Conservation (phyloP, 2,797 vertebrate genomes). For the Sebastolobus alascanus region DNA sequence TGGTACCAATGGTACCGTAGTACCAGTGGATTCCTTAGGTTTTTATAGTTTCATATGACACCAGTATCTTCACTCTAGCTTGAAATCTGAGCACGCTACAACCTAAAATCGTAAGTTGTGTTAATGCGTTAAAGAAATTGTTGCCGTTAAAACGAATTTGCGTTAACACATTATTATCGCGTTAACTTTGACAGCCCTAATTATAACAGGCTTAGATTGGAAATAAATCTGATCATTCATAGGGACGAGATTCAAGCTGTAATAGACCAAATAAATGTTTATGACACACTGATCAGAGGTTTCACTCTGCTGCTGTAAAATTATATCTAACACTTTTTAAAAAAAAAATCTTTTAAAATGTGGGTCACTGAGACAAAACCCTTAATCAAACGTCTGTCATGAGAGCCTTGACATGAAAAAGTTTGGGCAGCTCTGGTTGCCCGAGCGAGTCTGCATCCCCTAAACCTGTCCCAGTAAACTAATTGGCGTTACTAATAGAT, state of each 20-base stretch:
- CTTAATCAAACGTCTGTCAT: slow-evolving; percentile 58
- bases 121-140: too few species aligned
- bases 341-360: slow-evolving; percentile 35
- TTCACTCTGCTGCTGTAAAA: slow-evolving; percentile 15
- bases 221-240: slow-evolving; percentile 11
- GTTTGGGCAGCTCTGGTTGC: slow-evolving; percentile 58
- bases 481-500: slow-evolving; percentile 89
- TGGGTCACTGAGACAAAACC: slow-evolving; percentile 69
- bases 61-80: too few species aligned
- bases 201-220: neutral
- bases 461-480: slow-evolving; percentile 86
- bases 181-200: too few species aligned
- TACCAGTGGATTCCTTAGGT: too few species aligned
- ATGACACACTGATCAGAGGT: neutral
- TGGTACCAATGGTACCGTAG: too few species aligned
- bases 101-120: too few species aligned
- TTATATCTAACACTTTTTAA: neutral
- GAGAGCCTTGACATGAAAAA: slow-evolving; percentile 62
- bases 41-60: too few species aligned
- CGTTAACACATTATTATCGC: too few species aligned
- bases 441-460: slow-evolving; percentile 64
- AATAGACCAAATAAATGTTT: neutral
- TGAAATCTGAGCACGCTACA: too few species aligned
- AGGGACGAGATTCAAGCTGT: neutral
- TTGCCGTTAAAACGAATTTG: too few species aligned